phyloP scores from a whole-genome alignment of 2,888 invertebrate species.

The Caenorhabditis sp. region DNA sequence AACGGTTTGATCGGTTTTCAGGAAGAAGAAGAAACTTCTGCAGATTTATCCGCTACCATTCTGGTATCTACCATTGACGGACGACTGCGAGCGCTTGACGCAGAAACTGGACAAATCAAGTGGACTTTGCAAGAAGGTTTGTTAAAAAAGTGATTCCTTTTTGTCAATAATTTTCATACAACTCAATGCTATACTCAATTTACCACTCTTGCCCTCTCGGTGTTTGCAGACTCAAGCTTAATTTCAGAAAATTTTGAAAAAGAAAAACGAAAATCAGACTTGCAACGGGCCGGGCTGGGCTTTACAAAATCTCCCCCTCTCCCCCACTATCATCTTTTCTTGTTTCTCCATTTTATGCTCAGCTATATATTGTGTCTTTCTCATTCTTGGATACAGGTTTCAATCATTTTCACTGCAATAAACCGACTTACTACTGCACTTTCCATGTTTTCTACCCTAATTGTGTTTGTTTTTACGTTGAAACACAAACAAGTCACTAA shows the following conservation, averaged over 20 bases:
- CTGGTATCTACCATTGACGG: slow-evolving; percentile 95
- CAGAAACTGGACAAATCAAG: slow-evolving; percentile 87
- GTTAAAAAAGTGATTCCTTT: no score
- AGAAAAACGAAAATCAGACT: no score
- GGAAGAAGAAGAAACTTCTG: slow-evolving; percentile 13
- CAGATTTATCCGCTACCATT: slow-evolving; percentile 79
- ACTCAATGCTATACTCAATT: no score
- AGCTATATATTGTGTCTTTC: slow-evolving; percentile 38
- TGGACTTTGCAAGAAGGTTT: slow-evolving; percentile 93
- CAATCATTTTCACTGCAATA: slow-evolving; percentile 8
- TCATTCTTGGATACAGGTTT: slow-evolving; percentile 41
- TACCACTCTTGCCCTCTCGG: no score
- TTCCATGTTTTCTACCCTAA: no score
- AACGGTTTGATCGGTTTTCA: no score
- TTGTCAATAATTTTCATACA: no score
- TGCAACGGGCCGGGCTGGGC: no score
- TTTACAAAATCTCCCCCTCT: background rate
- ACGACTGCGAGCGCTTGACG: slow-evolving; percentile 91
- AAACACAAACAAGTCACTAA: no score
- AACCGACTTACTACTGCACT: no score
- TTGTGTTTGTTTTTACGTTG: no score
- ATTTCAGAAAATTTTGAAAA: background rate
- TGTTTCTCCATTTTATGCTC: slow-evolving; percentile 14
- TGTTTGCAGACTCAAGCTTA: no score
- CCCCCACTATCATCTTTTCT: slow-evolving; percentile 1